Conservation (phyloP, 2,888 invertebrate genomes). For the Ornithoptera alexandrae region DNA sequence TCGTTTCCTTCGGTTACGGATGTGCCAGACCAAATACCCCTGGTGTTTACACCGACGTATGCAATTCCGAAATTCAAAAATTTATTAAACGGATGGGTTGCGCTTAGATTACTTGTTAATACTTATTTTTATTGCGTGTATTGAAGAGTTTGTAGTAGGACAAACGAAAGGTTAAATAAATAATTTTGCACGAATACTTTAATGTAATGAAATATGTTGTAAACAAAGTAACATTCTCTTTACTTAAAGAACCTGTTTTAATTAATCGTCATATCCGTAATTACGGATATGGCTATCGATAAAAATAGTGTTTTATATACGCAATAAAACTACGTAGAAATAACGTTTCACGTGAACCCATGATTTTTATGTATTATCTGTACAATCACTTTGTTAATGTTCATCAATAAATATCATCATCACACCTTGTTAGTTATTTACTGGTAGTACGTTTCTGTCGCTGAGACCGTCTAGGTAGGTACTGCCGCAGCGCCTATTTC, state of each 20-base stretch:
- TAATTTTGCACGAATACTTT: too few relatives aligned
- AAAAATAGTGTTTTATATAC: not conserved
- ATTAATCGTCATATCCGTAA: too few relatives aligned
- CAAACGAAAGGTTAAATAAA: too few relatives aligned
- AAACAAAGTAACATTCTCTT: too few relatives aligned
- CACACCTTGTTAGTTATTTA: too few relatives aligned
- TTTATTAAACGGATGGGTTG: slow-evolving; percentile 37
- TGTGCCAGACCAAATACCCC: slow-evolving; percentile 46
- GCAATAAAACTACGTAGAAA: not conserved
- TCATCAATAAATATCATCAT: not conserved
- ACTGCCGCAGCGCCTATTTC: too few relatives aligned
- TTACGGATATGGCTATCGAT: too few relatives aligned
- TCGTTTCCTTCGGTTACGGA: slow-evolving; percentile 48
- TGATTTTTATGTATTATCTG: not conserved
- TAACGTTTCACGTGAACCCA: not conserved
- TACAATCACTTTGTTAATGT: not conserved
- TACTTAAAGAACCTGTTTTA: too few relatives aligned
- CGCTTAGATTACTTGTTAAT: slow-evolving; percentile 11
- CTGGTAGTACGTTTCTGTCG: too few relatives aligned
- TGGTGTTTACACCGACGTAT: slow-evolving; percentile 47
- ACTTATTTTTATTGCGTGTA: not conserved
- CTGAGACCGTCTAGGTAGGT: too few relatives aligned
- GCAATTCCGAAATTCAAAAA: slow-evolving; percentile 34
- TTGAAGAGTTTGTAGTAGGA: too few relatives aligned
- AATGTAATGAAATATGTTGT: too few relatives aligned